Percentiles rank a stretch among this genome's conserved stretches.
phyloP scores from a whole-genome alignment of 1,140 invertebrate genomes.

The Lepidurus arcticus region DNA sequence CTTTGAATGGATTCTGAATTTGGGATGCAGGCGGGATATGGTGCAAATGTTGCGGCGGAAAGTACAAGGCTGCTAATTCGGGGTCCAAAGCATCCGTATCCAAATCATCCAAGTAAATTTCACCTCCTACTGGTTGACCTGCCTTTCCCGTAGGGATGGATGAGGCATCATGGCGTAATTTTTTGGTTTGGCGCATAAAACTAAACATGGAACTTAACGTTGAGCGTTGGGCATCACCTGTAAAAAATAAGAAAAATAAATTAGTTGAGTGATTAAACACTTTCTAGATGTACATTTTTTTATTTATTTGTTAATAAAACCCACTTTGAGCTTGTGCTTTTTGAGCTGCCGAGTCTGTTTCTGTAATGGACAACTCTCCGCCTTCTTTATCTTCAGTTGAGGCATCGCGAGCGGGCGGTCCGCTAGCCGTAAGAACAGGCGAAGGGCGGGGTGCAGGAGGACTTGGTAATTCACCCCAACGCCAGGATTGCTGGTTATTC shows the following conservation, averaged over 20 bases:
- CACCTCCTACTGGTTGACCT: conserved; percentile 55
- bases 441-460: conserved; percentile 38
- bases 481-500: conserved; percentile 69
- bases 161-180: conserved; percentile 56
- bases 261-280: neutral
- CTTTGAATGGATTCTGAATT: conserved; percentile 44
- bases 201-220: conserved; percentile 85
- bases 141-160: conserved; percentile 31
- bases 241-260: neutral
- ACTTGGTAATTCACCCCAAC: conserved; percentile 90
- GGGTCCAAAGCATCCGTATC: conserved; percentile 82
- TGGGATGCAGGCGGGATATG: neutral
- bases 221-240: conserved; percentile 57
- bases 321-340: conserved; percentile 24
- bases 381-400: neutral
- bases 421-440: conserved; percentile 17
- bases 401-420: conserved; percentile 13
- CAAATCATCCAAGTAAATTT: conserved; percentile 89
- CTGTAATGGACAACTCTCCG: neutral
- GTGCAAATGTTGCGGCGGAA: conserved; percentile 50
- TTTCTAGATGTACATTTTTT: conserved; percentile 14
- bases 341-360: conserved; percentile 4
- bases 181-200: conserved; percentile 78
- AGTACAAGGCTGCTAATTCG: conserved; percentile 82
- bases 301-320: neutral